phyloP scores from a whole-genome alignment of 1,140 invertebrate genomes.

The Hypsibius dujardini region DNA sequence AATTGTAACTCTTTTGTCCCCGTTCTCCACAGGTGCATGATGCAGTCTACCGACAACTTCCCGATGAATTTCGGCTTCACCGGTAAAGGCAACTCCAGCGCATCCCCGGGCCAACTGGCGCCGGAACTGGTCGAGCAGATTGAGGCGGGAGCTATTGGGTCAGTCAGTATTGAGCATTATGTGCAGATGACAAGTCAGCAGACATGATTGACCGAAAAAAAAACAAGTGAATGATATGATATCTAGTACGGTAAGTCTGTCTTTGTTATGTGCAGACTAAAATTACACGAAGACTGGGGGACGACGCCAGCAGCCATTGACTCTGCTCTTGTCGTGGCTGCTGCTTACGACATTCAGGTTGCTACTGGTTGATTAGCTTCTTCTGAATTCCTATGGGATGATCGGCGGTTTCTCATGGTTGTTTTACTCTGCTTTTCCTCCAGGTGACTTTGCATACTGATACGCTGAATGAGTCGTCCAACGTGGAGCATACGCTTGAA shows the following conservation, averaged over 20 bases:
- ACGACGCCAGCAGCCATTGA: constrained; percentile 33
- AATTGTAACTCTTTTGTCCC: neutral
- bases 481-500: constrained; percentile 31
- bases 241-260: neutral
- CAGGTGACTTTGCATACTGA: constrained; percentile 34
- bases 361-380: constrained; percentile 12
- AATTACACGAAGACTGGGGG: constrained; percentile 34
- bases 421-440: constrained; percentile 10
- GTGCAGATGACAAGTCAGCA: constrained; percentile 2
- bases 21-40: constrained; percentile 28
- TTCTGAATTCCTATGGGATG: no score
- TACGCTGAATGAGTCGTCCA: constrained; percentile 33
- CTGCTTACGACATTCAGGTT: constrained; percentile 32
- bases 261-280: constrained; percentile 26
- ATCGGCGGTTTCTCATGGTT: no score
- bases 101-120: constrained; percentile 23
- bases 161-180: constrained; percentile 18
- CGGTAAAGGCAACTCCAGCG: constrained; percentile 31
- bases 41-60: constrained; percentile 33
- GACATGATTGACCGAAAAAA: no score
- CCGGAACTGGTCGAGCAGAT: constrained; percentile 32
- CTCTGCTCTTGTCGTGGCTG: constrained; percentile 30
- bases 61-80: constrained; percentile 35
- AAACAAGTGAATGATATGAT: no score
- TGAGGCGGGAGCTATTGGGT: constrained; percentile 33